Base-by-base conservation (phyloP, 2,888 invertebrate species). In the Platycnemis pennipes region DNA sequence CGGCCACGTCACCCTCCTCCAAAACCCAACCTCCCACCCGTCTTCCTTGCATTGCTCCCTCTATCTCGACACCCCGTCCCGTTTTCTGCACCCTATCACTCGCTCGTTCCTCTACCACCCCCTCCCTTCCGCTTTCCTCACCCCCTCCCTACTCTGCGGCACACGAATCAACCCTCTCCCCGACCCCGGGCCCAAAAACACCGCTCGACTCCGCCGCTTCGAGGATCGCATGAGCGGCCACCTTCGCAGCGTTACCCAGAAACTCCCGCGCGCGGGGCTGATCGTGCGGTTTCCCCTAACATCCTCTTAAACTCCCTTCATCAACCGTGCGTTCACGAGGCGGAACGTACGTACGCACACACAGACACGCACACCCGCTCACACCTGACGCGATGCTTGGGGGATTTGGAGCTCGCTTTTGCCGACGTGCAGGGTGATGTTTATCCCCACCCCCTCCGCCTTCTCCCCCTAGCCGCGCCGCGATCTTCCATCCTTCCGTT, bases 301-400 rank as follows among this genome's bases (percentile, higher is more conserved):
- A 87, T 45, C 46, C 87, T 46, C 87, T 87, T 8, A 46, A 87
- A 77, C 77, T 77, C 77, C 77, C 77, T 22, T 77, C 44, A 46
- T 46, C 46, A 44, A 46, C 87, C 46, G 45, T 87, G 46, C 37
- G n/a, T 87, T 46, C 46, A 44, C 45, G 22, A 42, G n/a, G 44
- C 22, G 22, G 45, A 11, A 86, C 85, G 11, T 22, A 26, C 87
- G 13, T 45, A 86, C 87, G 31, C 26, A 87, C 87, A 44, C 87
- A 87, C 77, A 77, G 11, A 69, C 49, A 49, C 49, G 19, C 49
- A 16, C n/a, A 1, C 77, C 77, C 3, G 13, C 77, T 3, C 26
- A 37, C 77, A 77, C 77, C 77, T 77, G 77, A 77, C 37, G 77
- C 22, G 77, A 77, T 77, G 77, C 77, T 77, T 77, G 13, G 37